Evolutionary conservation across 2,888 invertebrate genomes (phyloP).

Genomic region (Drosophila borealis): DNA sequence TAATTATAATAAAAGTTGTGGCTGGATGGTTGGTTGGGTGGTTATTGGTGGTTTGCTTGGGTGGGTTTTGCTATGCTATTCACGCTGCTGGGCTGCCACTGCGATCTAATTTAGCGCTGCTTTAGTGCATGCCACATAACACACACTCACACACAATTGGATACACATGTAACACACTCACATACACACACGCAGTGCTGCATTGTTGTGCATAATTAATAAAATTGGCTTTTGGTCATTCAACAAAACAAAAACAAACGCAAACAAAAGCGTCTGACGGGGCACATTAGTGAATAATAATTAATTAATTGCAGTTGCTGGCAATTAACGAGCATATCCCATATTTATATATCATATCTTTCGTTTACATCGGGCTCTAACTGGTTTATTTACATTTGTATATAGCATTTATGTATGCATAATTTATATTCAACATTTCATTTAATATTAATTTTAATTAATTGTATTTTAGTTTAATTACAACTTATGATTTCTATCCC

Average conservation of each 20-base stretch:
- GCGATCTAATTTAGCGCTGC: slow-evolving; percentile 45
- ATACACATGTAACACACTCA: slow-evolving; percentile 30
- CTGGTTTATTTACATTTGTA: slow-evolving; percentile 40
- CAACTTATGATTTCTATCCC: slow-evolving; percentile 41
- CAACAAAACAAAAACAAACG: slow-evolving; percentile 33
- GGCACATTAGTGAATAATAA: slow-evolving; percentile 54
- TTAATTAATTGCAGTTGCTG: slow-evolving; percentile 63
- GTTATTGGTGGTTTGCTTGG: slow-evolving; percentile 29
- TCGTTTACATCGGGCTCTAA: slow-evolving; percentile 15
- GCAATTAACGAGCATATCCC: slow-evolving; percentile 32
- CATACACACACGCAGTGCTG: slow-evolving; percentile 25
- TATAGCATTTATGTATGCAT: slow-evolving; percentile 29
- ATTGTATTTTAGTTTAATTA: slow-evolving; percentile 46
- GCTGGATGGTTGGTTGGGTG: slow-evolving; percentile 14
- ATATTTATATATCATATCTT: slow-evolving; percentile 13
- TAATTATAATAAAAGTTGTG: slow-evolving; percentile 8
- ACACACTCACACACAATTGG: slow-evolving; percentile 13
- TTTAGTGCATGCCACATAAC: slow-evolving; percentile 47
- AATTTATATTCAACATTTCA: slow-evolving; percentile 30
- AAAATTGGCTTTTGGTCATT: slow-evolving; percentile 69
- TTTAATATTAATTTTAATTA: slow-evolving; percentile 14
- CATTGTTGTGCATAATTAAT: slow-evolving; percentile 63
- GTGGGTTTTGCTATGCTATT: slow-evolving; percentile 11
- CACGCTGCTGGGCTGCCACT: slow-evolving; percentile 23
- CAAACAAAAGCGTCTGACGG: not conserved